Evolutionary conservation across 1,140 invertebrate genomes (phyloP).

Genomic region (Thalassaphorura encarpata): DNA sequence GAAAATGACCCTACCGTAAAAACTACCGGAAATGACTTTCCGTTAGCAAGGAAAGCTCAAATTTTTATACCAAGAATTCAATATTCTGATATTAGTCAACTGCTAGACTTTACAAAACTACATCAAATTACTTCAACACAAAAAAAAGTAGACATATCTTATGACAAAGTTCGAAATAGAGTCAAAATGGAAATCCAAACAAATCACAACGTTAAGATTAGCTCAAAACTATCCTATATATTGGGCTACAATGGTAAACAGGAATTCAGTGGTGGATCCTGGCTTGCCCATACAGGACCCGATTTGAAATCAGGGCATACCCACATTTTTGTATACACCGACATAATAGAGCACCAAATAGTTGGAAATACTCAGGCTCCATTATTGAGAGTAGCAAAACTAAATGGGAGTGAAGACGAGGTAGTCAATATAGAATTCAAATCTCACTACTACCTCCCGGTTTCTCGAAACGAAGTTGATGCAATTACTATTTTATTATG

Average conservation of each 20-base stretch:
- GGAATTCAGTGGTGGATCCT: background rate
- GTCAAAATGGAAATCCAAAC: background rate
- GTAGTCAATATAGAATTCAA: background rate
- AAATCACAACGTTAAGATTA: background rate
- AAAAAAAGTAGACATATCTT: background rate
- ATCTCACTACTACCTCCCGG: background rate
- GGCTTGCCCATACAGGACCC: background rate
- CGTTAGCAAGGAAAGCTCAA: too few relatives aligned
- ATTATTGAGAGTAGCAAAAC: background rate
- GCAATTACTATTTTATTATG: conserved; percentile 3
- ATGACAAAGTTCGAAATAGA: background rate
- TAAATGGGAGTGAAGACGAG: background rate
- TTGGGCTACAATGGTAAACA: background rate
- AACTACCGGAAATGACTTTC: too few relatives aligned
- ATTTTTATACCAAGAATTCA: too few relatives aligned
- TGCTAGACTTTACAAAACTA: too few relatives aligned
- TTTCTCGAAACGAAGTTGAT: background rate
- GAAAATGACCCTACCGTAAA: too few relatives aligned
- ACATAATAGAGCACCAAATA: conserved; percentile 1
- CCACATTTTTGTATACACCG: conserved; percentile 5
- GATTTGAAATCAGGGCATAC: background rate
- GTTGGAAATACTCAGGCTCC: conserved; percentile 1
- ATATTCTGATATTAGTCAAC: too few relatives aligned
- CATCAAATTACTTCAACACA: too few relatives aligned
- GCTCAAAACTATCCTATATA: conserved; percentile 1